These are phyloP conservation scores for Thymallus thymallus DNA, from an alignment of 2,113 vertebrate species.

Conservation along the genomic window DNA sequence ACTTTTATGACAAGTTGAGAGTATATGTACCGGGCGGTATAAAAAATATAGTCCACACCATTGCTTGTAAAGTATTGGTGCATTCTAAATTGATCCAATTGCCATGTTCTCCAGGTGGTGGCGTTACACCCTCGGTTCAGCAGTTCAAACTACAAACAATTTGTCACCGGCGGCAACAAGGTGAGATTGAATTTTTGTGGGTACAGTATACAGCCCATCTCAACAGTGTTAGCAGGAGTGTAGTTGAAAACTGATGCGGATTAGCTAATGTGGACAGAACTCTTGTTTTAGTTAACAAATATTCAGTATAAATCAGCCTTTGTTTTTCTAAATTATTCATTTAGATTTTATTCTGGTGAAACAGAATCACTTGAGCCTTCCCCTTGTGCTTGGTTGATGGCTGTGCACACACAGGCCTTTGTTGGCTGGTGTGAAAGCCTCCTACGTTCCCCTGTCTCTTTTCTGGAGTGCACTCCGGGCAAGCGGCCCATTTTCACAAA, in stretches of 20 bases:
- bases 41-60: not conserved
- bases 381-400: slow-evolving; percentile 23
- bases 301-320: not conserved
- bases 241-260: not conserved
- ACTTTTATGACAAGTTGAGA: no score
- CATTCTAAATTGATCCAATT: not conserved
- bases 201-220: no score
- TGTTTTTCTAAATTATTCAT: not conserved
- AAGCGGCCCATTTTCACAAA: slow-evolving; percentile 73
- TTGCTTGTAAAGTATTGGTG: not conserved
- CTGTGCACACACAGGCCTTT: slow-evolving; percentile 38
- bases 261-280: not conserved
- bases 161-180: slow-evolving; percentile 97
- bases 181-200: slow-evolving; percentile 67
- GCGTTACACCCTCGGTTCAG: slow-evolving; percentile 92
- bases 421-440: slow-evolving; percentile 66
- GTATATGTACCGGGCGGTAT: not conserved
- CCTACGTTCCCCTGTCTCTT: slow-evolving; percentile 67
- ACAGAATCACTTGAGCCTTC: slow-evolving; percentile 34
- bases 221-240: no score
- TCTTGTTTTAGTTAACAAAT: slow-evolving; percentile 31
- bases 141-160: slow-evolving; percentile 93
- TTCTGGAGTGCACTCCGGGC: slow-evolving; percentile 66
- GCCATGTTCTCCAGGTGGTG: slow-evolving; percentile 69
- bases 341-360: slow-evolving; percentile 22